Evolutionary conservation across 2,888 invertebrate species (phyloP).

Genomic region (Slavum lentiscoides): DNA sequence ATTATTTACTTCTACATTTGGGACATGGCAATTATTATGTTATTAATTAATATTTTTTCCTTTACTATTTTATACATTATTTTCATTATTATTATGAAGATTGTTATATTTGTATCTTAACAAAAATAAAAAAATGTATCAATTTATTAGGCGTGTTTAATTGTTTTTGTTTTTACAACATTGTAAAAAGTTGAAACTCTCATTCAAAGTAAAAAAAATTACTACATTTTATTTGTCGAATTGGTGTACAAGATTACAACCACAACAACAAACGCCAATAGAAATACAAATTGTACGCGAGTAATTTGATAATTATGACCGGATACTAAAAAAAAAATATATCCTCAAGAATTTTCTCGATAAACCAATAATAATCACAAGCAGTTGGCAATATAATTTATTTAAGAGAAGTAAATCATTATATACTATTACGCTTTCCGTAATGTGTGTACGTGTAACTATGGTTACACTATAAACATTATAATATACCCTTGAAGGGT

Average conservation of each 20-base stretch:
- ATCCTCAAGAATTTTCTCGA: too few species aligned
- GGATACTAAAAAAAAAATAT: too few species aligned
- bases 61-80: conserved; percentile 19
- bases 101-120: conserved; percentile 39
- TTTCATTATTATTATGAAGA: conserved; percentile 3
- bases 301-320: too few species aligned
- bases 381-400: too few species aligned
- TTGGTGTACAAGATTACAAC: too few species aligned
- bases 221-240: too few species aligned
- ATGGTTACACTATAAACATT: neutral
- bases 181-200: too few species aligned
- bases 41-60: conserved; percentile 28
- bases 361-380: too few species aligned
- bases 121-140: conserved; percentile 12
- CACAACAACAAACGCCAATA: too few species aligned
- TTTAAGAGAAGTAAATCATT: too few species aligned
- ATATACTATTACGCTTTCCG: neutral
- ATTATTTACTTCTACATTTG: conserved; percentile 7
- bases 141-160: neutral
- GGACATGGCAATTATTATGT: conserved; percentile 44
- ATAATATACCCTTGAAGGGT: neutral
- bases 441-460: neutral
- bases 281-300: too few species aligned
- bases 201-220: too few species aligned
- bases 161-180: neutral